A percentile compares a stretch with the other conserved stretches of the same genome.
phyloP scores from a whole-genome alignment of 64 coral and sea anemone genomes.

The Stichodactyla helianthus region DNA sequence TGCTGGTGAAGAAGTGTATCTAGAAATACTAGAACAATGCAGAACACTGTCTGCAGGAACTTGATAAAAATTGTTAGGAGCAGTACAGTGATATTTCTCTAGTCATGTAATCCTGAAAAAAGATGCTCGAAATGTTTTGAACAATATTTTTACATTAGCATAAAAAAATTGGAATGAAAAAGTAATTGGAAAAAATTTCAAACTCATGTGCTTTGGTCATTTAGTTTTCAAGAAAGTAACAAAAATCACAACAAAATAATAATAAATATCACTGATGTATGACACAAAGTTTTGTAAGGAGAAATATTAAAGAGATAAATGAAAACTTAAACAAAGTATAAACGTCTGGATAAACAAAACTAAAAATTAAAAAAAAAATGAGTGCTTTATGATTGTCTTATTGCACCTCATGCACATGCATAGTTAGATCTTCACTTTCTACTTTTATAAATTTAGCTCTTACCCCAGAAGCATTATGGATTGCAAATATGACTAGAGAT shows the following conservation, averaged over 20 bases:
- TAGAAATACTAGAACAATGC: neutral
- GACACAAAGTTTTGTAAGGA: neutral
- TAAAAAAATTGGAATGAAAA: neutral
- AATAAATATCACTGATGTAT: neutral
- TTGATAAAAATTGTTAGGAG: neutral
- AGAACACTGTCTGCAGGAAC: neutral
- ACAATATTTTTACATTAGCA: neutral
- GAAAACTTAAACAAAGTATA: neutral
- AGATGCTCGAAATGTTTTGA: neutral
- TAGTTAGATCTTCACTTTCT: neutral
- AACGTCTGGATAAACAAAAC: neutral
- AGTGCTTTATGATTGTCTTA: neutral
- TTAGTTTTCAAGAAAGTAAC: neutral
- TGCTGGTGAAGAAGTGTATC: neutral
- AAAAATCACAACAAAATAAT: neutral
- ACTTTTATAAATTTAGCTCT: neutral
- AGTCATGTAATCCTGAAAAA: conserved; percentile 8
- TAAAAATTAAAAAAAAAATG: neutral
- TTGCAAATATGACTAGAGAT: conserved; percentile 5
- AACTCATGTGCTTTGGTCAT: neutral
- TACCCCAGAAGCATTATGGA: neutral
- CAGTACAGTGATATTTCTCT: neutral
- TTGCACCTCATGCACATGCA: neutral
- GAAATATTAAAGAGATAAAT: neutral
- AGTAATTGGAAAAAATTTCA: neutral